phyloP scores from a whole-genome alignment of 1,140 invertebrate genomes.

The Anastrepha obliqua region DNA sequence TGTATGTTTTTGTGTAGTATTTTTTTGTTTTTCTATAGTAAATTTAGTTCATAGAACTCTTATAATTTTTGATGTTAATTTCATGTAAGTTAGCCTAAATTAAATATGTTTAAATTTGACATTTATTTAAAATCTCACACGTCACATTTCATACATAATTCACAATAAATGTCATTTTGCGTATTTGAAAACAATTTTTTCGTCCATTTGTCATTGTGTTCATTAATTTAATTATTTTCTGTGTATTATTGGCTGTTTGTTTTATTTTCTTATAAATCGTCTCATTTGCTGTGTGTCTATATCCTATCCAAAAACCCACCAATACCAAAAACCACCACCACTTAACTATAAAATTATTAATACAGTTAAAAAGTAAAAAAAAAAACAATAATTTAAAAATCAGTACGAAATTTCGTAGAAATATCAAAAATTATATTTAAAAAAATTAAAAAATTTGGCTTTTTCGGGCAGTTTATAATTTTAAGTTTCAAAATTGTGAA shows the following conservation, averaged over 20 bases:
- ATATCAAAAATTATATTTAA: not conserved
- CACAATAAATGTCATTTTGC: conserved; percentile 36
- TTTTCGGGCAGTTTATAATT: not conserved
- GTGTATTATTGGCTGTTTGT: not conserved
- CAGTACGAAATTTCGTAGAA: conserved; percentile 11
- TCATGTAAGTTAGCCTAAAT: not conserved
- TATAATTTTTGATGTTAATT: not conserved
- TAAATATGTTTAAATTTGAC: not conserved
- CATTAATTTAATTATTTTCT: conserved; percentile 25
- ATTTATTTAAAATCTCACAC: conserved; percentile 27
- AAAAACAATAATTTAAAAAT: not conserved
- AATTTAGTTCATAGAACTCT: not conserved
- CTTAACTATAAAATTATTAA: conserved; percentile 51
- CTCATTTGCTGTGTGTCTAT: conserved; percentile 34
- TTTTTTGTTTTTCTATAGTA: conserved; percentile 27
- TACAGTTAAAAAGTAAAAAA: not conserved
- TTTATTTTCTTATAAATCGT: conserved; percentile 13
- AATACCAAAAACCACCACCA: conserved; percentile 53
- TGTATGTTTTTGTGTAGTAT: conserved; percentile 1
- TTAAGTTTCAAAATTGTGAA: not conserved
- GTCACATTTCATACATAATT: conserved; percentile 40
- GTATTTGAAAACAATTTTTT: conserved; percentile 42
- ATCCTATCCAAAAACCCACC: conserved; percentile 36
- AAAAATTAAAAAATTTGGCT: too few species aligned
- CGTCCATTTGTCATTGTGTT: conserved; percentile 44